phyloP scores from a whole-genome alignment of 1,140 invertebrate genomes.

The Lordiphosa collinella region DNA sequence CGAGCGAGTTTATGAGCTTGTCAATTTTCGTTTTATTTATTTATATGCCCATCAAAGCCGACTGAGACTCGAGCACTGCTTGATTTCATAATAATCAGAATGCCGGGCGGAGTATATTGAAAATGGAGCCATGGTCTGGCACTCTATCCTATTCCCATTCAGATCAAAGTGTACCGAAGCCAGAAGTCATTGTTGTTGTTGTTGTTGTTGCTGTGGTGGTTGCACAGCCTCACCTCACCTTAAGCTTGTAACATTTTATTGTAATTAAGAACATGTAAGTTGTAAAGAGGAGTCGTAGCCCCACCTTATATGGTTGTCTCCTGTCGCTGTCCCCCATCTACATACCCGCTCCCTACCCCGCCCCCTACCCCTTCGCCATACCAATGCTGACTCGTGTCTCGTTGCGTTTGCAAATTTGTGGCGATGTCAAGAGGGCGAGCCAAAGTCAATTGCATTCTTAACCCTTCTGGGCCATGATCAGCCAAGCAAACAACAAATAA shows the following conservation, averaged over 20 bases:
- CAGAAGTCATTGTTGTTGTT: slow-evolving; percentile 30
- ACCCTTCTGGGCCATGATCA: slow-evolving; percentile 62
- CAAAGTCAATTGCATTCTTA: slow-evolving; percentile 77
- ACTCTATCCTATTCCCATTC: neutral
- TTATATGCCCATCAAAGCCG: slow-evolving; percentile 69
- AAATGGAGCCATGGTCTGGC: slow-evolving; percentile 38
- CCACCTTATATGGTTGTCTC: slow-evolving; percentile 54
- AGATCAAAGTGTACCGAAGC: slow-evolving; percentile 67
- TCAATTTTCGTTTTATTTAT: slow-evolving; percentile 71
- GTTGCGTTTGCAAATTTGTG: slow-evolving; percentile 73
- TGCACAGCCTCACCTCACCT: slow-evolving; percentile 62
- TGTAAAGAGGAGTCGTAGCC: slow-evolving; percentile 73
- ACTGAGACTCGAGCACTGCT: slow-evolving; percentile 20
- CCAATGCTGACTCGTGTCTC: slow-evolving; percentile 52
- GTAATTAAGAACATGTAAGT: slow-evolving; percentile 77
- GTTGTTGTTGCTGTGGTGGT: slow-evolving; percentile 25
- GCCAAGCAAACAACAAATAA: slow-evolving; percentile 58
- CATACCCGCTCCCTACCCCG: neutral
- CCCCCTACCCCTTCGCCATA: neutral
- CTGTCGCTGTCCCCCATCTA: slow-evolving; percentile 8
- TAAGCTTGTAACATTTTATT: slow-evolving; percentile 69
- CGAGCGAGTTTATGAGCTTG: slow-evolving; percentile 70
- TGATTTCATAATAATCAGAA: slow-evolving; percentile 33
- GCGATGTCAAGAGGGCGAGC: slow-evolving; percentile 72
- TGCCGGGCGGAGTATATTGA: slow-evolving; percentile 30